Evolutionary conservation across 1,140 invertebrate genomes (phyloP).

Genomic region (Zaprionus ghesquierei): DNA sequence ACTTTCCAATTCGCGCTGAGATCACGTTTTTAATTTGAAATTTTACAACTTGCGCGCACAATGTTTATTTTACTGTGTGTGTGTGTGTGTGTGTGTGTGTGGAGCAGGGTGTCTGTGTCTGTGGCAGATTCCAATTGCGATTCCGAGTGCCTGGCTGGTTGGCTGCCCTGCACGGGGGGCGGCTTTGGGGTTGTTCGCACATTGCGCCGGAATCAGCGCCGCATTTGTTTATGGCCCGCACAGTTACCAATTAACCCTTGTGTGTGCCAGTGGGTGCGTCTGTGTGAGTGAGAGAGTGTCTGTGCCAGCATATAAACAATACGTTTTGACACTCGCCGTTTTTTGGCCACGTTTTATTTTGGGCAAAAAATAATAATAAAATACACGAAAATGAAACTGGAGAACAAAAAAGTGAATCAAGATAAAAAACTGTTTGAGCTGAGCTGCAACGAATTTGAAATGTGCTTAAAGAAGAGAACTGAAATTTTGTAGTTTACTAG

Average conservation of each 20-base stretch:
- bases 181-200: slow-evolving; percentile 15
- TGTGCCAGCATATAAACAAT: slow-evolving; percentile 55
- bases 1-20: slow-evolving; percentile 81
- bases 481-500: neutral
- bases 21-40: slow-evolving; percentile 82
- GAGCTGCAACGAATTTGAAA: neutral
- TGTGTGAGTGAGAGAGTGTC: neutral
- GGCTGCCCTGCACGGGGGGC: neutral
- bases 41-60: slow-evolving; percentile 80
- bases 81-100: neutral
- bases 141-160: slow-evolving; percentile 42
- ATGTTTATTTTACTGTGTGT: slow-evolving; percentile 66
- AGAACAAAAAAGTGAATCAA: neutral
- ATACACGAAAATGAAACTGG: neutral
- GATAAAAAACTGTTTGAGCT: neutral
- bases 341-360: slow-evolving; percentile 42
- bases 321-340: slow-evolving; percentile 54
- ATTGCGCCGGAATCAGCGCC: slow-evolving; percentile 17
- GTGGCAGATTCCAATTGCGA: slow-evolving; percentile 36
- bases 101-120: neutral
- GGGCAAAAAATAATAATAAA: slow-evolving; percentile 3
- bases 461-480: neutral
- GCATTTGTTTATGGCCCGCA: slow-evolving; percentile 38
- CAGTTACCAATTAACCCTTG: slow-evolving; percentile 57
- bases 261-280: neutral